Percentiles rank a stretch among this genome's conserved stretches.
These are phyloP conservation scores for Silurus asotus DNA, from an alignment of 2,113 vertebrate species.

Conservation along the genomic window DNA sequence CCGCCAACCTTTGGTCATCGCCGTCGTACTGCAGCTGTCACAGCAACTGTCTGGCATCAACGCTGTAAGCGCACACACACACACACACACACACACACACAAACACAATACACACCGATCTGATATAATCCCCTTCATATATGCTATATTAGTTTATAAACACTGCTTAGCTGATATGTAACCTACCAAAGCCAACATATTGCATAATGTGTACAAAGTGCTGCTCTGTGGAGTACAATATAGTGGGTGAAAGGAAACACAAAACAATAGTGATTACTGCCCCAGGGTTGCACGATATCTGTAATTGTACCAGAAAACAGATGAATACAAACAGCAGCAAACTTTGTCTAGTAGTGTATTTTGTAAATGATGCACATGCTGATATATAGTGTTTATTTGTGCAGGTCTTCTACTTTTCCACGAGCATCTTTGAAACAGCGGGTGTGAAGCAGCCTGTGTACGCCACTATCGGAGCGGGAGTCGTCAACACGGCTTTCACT, in stretches of 20 bases:
- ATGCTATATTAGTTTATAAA: not conserved
- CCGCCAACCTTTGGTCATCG: conserved; percentile 88
- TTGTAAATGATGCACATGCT: not conserved
- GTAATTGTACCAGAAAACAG: not conserved
- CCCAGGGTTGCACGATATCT: not conserved
- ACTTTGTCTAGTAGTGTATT: not conserved
- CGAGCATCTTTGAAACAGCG: conserved; percentile 85
- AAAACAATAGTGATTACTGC: not conserved
- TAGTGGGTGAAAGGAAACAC: not conserved
- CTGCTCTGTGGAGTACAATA: not conserved
- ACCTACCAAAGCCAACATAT: not conserved
- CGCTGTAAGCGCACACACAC: conserved; percentile 69
- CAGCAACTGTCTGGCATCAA: conserved; percentile 97
- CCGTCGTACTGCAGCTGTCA: conserved; percentile 90
- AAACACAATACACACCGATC: not conserved
- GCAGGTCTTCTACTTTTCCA: conserved; percentile 97
- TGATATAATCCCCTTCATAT: not conserved
- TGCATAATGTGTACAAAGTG: not conserved
- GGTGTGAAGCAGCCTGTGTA: conserved; percentile 91
- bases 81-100: not conserved
- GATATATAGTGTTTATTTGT: not conserved
- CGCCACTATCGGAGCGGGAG: conserved; percentile 90
- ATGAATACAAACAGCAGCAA: not conserved
- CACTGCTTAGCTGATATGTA: not conserved
- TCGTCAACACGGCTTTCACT: conserved; percentile 92